Base-by-base conservation (phyloP, 2,797 vertebrate genomes). In the Bothrops alternatus region DNA sequence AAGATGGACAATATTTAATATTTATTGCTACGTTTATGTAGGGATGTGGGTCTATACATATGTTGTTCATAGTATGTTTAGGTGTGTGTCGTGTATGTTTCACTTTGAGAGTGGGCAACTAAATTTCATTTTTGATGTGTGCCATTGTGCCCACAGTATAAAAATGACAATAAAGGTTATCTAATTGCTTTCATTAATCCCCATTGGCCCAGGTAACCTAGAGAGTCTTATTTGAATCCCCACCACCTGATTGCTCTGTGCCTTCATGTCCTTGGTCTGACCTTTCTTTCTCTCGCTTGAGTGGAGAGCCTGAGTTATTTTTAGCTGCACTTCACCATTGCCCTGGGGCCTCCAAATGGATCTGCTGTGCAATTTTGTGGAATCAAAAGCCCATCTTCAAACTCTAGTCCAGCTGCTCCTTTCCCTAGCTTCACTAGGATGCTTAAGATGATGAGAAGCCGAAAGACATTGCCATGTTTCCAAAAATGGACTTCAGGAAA, bases 261-360 rank as follows among this genome's bases (percentile, higher is more conserved):
- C 25, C 50, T 65, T 16, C 7, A 0, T 26, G 37, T 86, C 78
- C 55, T 32, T 32, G 32, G 32, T 32, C 32, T 32, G 32, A 32
- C 32, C 65, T 32, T 78, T 58, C 65, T 61, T 57, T 32, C n/a
- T 90, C 58, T 86, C 25, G 87, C 87, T 37, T 87, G 73, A 89
- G 28, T 91, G 87, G 60, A 91, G 58, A 65, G n/a, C 73, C 60
- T 65, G 87, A 20, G 28, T 69, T 93, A 93, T 91, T 91, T 93
- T 91, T 91, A 93, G 93, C 42, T 60, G 57, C 6, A 26, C 50
- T 89, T 89, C 53, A 65, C 60, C 58, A 58, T 60, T 50, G 60
- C 90, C 93, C 37, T 25, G 3, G 2, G 90, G 73, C 87, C 60
- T 47, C 53, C 73, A 12, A 55, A 57, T 87, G 20, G 8, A 86